phyloP scores from a whole-genome alignment of 2,888 invertebrate genomes.

The Brachyptera risi region DNA sequence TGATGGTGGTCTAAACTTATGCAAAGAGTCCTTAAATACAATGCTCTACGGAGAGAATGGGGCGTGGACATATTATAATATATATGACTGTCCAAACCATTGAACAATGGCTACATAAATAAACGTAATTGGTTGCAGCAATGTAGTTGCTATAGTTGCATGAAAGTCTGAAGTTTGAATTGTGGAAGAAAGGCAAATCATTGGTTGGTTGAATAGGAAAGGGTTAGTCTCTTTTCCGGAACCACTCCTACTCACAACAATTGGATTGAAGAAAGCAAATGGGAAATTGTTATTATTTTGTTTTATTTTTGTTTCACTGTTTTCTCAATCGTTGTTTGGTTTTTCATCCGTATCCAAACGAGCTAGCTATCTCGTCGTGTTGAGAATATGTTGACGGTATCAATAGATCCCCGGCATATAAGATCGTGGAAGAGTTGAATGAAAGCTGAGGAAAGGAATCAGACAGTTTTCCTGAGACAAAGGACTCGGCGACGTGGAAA shows the following conservation, averaged over 20 bases:
- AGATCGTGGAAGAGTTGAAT: no score
- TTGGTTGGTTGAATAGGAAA: slow-evolving; percentile 23
- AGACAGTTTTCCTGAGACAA: slow-evolving; percentile 18
- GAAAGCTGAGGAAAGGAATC: slow-evolving; percentile 19
- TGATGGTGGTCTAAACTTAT: slow-evolving; percentile 12
- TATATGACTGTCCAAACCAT: slow-evolving; percentile 57
- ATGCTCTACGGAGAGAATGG: slow-evolving; percentile 20
- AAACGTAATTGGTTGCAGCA: slow-evolving; percentile 76
- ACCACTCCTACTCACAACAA: slow-evolving; percentile 21
- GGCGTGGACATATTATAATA: slow-evolving; percentile 28
- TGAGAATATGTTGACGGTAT: neutral
- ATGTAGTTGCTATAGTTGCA: slow-evolving; percentile 20
- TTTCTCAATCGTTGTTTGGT: no score
- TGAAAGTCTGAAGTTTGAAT: slow-evolving; percentile 30
- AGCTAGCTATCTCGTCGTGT: no score
- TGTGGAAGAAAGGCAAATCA: slow-evolving; percentile 24
- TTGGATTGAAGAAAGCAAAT: neutral
- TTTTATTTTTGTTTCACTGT: neutral
- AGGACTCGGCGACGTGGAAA: slow-evolving; percentile 12
- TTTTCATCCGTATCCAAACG: no score
- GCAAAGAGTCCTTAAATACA: slow-evolving; percentile 11
- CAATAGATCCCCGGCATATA: slow-evolving; percentile 1
- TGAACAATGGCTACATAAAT: slow-evolving; percentile 92
- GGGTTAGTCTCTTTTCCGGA: slow-evolving; percentile 12
- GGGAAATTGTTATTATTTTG: neutral